Conservation (phyloP, 2,113 vertebrate species). For the Edolisoma coerulescens region DNA sequence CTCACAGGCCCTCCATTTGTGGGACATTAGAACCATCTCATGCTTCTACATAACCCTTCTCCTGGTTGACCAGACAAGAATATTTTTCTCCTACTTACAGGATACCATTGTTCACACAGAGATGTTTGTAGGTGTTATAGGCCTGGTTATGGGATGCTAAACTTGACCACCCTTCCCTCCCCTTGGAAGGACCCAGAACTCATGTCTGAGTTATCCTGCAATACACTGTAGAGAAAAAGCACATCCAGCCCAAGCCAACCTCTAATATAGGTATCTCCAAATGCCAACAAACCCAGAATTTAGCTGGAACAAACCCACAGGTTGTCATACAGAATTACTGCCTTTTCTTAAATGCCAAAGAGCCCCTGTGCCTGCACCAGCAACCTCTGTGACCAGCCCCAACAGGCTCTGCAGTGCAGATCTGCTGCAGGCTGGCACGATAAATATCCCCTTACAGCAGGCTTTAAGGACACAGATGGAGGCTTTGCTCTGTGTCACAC, state of each 20-base stretch:
- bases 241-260: not conserved
- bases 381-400: not conserved
- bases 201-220: not conserved
- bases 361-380: not conserved
- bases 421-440: not conserved
- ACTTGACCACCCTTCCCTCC: not conserved
- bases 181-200: not conserved
- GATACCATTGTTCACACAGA: not conserved
- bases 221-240: not conserved
- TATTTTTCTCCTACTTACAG: not conserved
- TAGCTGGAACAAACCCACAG: not conserved
- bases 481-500: not conserved
- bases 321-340: not conserved
- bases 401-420: fast-evolving
- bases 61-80: not conserved
- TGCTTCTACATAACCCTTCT: not conserved
- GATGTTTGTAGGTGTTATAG: not conserved
- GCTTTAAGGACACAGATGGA: not conserved
- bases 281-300: not conserved
- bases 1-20: not conserved
- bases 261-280: not conserved
- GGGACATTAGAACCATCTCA: not conserved
- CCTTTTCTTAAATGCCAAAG: not conserved
- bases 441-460: fast-evolving
- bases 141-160: not conserved